phyloP scores from a whole-genome alignment of 2,113 vertebrate genomes.

The Paramormyrops kingsleyae region DNA sequence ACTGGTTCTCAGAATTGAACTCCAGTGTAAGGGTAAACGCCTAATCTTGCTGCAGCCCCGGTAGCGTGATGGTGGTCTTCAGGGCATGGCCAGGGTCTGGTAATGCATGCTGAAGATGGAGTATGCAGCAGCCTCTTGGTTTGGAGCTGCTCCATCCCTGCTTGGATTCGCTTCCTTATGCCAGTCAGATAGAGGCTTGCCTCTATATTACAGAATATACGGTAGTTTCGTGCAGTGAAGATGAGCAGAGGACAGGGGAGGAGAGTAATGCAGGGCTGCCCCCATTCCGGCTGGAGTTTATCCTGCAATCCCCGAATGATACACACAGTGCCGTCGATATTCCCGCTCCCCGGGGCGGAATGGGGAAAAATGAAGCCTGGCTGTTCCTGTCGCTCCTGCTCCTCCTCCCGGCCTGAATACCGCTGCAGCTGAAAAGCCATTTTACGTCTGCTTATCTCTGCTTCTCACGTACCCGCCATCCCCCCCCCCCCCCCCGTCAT shows the following conservation, averaged over 20 bases:
- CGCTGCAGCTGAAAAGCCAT: background rate
- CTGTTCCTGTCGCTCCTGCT: background rate
- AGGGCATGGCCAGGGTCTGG: background rate
- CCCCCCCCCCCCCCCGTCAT: background rate
- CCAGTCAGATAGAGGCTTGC: background rate
- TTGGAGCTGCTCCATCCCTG: background rate
- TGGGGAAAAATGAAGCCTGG: background rate
- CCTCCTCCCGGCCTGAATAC: constrained; percentile 17
- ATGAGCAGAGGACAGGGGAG: background rate
- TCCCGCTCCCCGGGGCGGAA: background rate
- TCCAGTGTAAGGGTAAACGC: background rate
- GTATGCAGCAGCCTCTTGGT: background rate
- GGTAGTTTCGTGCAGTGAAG: background rate
- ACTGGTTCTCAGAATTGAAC: background rate
- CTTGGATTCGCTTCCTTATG: background rate
- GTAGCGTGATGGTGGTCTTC: background rate
- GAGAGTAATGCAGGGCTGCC: background rate
- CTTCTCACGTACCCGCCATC: background rate
- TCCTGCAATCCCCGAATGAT: background rate
- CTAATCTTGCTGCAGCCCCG: background rate
- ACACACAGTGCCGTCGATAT: background rate
- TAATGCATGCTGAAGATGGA: background rate
- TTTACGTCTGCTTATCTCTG: constrained; percentile 17
- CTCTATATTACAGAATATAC: background rate
- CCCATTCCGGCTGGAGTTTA: background rate